A percentile compares a stretch with the other conserved stretches of the same genome.
phyloP scores from a whole-genome alignment of 2,113 vertebrate genomes.

The Phylloscopus trochilus region DNA sequence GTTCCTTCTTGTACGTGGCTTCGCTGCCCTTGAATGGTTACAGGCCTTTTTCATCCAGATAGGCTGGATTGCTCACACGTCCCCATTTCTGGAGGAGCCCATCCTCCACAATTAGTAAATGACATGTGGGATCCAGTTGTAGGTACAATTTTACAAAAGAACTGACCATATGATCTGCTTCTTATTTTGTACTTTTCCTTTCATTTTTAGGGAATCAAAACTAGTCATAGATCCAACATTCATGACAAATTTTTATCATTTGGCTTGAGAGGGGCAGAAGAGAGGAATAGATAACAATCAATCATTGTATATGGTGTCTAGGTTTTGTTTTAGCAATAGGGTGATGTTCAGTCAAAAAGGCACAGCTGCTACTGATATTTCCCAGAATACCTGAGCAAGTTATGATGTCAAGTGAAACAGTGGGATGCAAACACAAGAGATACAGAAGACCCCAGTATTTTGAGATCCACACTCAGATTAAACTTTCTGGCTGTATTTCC shows the following conservation, averaged over 20 bases:
- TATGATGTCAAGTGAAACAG: neutral
- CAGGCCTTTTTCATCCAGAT: too few species aligned
- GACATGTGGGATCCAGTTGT: neutral
- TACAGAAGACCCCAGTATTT: neutral
- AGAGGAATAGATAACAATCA: neutral
- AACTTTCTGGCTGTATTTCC: neutral
- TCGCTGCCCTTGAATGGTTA: too few species aligned
- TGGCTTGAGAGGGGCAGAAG: neutral
- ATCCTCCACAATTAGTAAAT: neutral
- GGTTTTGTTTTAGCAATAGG: neutral
- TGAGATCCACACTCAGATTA: neutral
- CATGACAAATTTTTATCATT: neutral
- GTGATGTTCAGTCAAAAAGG: neutral
- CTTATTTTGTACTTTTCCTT: neutral
- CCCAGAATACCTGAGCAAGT: neutral
- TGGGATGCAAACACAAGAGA: neutral
- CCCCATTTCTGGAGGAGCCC: too few species aligned
- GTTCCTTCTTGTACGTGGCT: too few species aligned
- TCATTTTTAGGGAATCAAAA: neutral
- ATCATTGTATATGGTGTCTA: neutral
- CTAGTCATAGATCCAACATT: fast-evolving
- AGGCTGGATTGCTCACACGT: too few species aligned
- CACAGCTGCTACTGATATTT: neutral
- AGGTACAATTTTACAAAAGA: neutral
- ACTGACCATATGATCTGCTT: neutral